Evolutionary conservation across 2,113 vertebrate genomes (phyloP).

Genomic region (Megaceryle maxima): DNA sequence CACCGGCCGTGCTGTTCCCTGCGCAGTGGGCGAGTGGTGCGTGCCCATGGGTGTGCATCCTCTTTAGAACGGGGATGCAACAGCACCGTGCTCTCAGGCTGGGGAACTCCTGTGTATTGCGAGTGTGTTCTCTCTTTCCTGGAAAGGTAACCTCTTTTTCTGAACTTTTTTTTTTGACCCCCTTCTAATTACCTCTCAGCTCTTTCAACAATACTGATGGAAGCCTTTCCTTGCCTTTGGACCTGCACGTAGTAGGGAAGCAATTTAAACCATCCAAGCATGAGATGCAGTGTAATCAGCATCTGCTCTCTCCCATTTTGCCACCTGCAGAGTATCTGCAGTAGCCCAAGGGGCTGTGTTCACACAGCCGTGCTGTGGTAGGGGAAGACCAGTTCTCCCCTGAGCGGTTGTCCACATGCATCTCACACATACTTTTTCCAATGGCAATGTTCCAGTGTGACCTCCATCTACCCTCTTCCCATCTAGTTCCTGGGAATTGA

Average conservation of each 20-base stretch:
- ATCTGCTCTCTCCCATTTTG: constrained; percentile 4
- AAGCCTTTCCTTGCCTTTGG: constrained; percentile 25
- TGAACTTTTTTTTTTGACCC: background rate
- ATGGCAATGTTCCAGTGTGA: background rate
- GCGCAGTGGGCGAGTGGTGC: background rate
- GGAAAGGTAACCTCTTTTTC: background rate
- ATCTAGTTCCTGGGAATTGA: background rate
- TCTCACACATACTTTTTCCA: background rate
- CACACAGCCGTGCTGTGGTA: background rate
- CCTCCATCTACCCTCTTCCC: background rate
- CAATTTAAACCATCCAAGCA: constrained; percentile 26
- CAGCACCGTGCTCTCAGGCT: background rate
- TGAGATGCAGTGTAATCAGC: background rate
- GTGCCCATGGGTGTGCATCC: background rate
- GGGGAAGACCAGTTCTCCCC: background rate
- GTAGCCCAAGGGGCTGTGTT: background rate
- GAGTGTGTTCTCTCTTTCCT: background rate
- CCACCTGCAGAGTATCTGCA: background rate
- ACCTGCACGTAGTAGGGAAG: background rate
- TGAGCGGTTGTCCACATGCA: background rate
- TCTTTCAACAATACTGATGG: background rate
- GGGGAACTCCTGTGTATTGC: background rate
- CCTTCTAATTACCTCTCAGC: background rate
- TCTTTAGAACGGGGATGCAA: background rate
- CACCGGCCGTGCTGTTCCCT: accelerated